Evolutionary conservation across 2,113 vertebrate species (phyloP), one percentile per base, ranked within the genome.

Genomic region (Lasiurus cinereus): DNA sequence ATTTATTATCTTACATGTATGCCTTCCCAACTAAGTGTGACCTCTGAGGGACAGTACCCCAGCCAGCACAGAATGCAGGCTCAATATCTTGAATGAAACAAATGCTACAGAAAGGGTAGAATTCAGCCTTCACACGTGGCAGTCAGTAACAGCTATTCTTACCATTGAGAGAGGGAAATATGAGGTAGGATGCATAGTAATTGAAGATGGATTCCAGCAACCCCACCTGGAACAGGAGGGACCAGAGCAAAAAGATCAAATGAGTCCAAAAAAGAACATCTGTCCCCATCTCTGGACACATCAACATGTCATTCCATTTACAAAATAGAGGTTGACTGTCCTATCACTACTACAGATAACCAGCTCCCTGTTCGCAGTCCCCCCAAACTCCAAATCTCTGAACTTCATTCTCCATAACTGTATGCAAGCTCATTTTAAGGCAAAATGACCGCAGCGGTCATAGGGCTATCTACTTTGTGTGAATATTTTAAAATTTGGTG

Each of bases 121-220:
- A 16, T 16, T 43, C 52, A n/a, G 3, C 10, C 29, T 56, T 83
- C 52, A 27, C 29, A 10, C 0, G 27, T 54, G 39, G 2, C 36
- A 15, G 18, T 36, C 29, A 13, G 69, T 36, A n/a, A 69, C 31
- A 33, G 73, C 39, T 36, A 1, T 39, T 52, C 84, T 96, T 83
- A 96, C 94, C 96, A 0, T 84, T 93, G 82, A 93, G 27, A 36
- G 52, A 46, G 16, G 93, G 90, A 27, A 79, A 91, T 21, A 93
- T 16, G 16, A 16, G 22, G 11, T 88, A 22, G 16, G 46, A 3
- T 1, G 56, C 31, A 0, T 79, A 88, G 76, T 83, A 69, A 56
- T 91, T 94, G 54, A 93, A 9, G 90, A 96, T 18, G 29, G 27
- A 16, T 84, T 93, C 90, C 90, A 88, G 69, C 48, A 74, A 24